These are phyloP conservation scores for Lamellibrachia columna DNA, from an alignment of 2,888 invertebrate genomes.

Conservation along the genomic window DNA sequence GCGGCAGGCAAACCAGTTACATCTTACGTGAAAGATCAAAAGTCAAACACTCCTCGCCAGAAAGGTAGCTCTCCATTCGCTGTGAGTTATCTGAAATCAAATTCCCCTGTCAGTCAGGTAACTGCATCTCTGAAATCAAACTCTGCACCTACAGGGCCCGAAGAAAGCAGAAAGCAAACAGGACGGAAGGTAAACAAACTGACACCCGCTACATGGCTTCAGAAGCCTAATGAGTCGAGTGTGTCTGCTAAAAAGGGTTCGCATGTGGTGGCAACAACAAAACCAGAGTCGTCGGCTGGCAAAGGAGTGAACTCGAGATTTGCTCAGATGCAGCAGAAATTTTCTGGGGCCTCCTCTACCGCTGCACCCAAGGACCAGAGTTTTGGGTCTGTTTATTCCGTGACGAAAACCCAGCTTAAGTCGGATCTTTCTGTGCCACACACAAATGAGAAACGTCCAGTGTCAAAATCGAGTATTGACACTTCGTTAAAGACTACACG, in stretches of 20 bases:
- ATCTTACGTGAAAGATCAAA: slow-evolving; percentile 1
- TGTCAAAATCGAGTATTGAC: neutral
- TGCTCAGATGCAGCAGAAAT: slow-evolving; percentile 16
- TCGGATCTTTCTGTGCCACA: neutral
- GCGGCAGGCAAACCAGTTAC: slow-evolving; percentile 5
- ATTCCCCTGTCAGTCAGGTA: neutral
- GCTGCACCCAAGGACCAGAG: neutral
- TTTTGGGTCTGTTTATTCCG: slow-evolving; percentile 4
- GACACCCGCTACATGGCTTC: neutral
- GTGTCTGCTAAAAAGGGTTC: neutral
- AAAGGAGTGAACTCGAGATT: neutral
- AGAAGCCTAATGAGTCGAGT: neutral
- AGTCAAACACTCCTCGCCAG: neutral
- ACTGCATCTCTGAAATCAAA: neutral
- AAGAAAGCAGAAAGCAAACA: neutral
- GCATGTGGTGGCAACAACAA: neutral
- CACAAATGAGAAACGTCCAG: neutral
- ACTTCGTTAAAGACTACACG: neutral
- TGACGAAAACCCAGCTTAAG: neutral
- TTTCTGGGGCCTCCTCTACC: neutral
- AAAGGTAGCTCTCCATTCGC: neutral
- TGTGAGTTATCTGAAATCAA: slow-evolving; percentile 5
- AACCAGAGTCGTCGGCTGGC: neutral
- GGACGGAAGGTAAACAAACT: neutral
- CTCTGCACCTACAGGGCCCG: neutral